Percentiles rank a stretch among this genome's conserved stretches.
Conservation (phyloP, 2,797 vertebrate species). For the Tokudaia tokunoshimensis region DNA sequence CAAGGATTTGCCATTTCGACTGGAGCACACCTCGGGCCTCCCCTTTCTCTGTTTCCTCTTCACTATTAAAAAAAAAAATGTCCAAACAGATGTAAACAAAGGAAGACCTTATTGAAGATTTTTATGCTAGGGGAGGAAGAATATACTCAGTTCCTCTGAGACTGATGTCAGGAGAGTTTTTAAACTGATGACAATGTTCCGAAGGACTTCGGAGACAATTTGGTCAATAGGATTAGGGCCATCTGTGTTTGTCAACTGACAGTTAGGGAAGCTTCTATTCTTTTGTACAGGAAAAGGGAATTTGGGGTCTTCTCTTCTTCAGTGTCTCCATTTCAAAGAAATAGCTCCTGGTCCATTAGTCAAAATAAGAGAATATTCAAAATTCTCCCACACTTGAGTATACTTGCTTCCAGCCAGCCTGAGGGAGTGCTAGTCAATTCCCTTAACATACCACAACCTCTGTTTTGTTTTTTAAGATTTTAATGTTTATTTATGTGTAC, state of each 20-base stretch:
- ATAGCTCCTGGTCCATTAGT: not conserved
- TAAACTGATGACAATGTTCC: not conserved
- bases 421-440: not conserved
- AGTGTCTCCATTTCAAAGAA: conserved; percentile 10
- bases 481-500: not conserved
- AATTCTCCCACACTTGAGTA: not conserved
- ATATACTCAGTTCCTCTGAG: not conserved
- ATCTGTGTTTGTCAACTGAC: not conserved
- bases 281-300: not conserved
- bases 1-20: not conserved
- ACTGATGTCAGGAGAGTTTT: not conserved
- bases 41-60: not conserved
- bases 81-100: not conserved
- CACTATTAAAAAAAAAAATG: not conserved
- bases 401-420: not conserved
- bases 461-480: not conserved
- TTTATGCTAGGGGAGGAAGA: not conserved
- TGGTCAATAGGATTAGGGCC: not conserved
- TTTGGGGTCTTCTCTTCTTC: not conserved
- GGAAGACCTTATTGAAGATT: not conserved
- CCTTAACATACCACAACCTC: not conserved
- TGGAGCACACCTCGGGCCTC: not conserved
- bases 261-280: not conserved
- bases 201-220: not conserved
- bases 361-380: not conserved